Evolutionary conservation across 1,140 invertebrate species (phyloP).

Genomic region (Holcopasites calliopsidis): DNA sequence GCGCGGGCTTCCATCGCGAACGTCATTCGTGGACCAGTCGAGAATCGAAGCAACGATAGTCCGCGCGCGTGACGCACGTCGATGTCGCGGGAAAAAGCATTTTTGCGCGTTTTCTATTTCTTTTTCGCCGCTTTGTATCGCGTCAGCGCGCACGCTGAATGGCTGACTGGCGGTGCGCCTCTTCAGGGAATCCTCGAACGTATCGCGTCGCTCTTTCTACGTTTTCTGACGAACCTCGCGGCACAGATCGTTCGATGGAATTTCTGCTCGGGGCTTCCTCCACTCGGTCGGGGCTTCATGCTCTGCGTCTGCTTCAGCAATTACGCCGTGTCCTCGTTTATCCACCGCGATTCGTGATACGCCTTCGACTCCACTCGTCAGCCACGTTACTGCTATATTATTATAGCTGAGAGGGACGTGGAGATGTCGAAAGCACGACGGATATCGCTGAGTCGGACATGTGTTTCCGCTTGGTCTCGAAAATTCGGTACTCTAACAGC

Average conservation of each 20-base stretch:
- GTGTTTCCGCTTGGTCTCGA: not conserved
- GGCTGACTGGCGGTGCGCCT: not conserved
- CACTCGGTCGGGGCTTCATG: slow-evolving; percentile 1
- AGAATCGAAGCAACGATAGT: slow-evolving; percentile 22
- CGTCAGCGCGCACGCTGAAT: slow-evolving; percentile 33
- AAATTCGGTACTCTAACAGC: not conserved
- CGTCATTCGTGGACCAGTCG: not conserved
- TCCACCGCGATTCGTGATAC: not conserved
- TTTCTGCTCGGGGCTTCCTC: not conserved
- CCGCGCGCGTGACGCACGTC: not conserved
- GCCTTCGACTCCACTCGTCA: not conserved
- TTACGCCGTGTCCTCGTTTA: slow-evolving; percentile 13
- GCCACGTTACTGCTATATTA: not conserved
- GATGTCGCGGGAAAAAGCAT: slow-evolving; percentile 27
- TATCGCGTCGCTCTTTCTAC: not conserved
- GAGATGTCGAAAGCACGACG: slow-evolving; percentile 4
- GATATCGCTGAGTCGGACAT: not conserved
- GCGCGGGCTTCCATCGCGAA: not conserved
- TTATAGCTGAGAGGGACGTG: not conserved
- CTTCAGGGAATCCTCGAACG: slow-evolving; percentile 19
- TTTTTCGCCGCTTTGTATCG: slow-evolving; percentile 12
- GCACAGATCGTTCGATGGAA: slow-evolving; percentile 11
- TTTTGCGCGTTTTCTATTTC: slow-evolving; percentile 12
- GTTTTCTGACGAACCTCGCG: slow-evolving; percentile 11
- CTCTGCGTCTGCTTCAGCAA: slow-evolving; percentile 3